Base-by-base conservation (phyloP, 1,140 invertebrate species). In the Hylyphantes graminicola region DNA sequence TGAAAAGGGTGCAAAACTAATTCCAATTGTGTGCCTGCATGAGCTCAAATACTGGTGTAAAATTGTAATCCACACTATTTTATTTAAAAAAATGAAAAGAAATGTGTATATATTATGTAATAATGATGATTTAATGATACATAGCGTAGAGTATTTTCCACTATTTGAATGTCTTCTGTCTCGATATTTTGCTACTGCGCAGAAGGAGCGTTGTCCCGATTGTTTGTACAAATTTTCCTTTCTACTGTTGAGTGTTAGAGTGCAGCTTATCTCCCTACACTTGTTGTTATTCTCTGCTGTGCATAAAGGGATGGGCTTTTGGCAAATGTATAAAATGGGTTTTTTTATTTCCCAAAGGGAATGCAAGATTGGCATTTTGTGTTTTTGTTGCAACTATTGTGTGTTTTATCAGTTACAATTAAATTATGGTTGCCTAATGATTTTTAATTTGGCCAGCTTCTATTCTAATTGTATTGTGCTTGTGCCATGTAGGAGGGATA, bases 201-300 rank as follows among this genome's bases (percentile, higher is more conserved):
- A 80, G 35, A 67, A 50, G 53, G 50, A 59, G 59, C 21, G 59
- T 54, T 54, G 67, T 63, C 21, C 35, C 15, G 67, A 63, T 70
- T 80, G 67, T 80, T 80, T 70, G 65, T 80, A 70, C 65, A 61
- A 70, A 80, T 70, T 35, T 59, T 50, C 55, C 17, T 83, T 83
- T 73, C 54, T 53, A 61, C 51, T 83, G 70, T 83, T 83, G 80
- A 65, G 75, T 83, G 80, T 83, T 83, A 83, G 80, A 48, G 54
- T 57, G 68, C 68, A 73, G 79, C 67, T 72, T 73, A 61, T 48
- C 19, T 17, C 64, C 55, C 57, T 75, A 64, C 59, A 48, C 80
- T 67, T 70, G 35, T 50, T 81, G 51, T 59, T 35, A 17, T 80
- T 70, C 80, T 74, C 80, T 74, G 75, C 54, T 67, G 72, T 63